Evolutionary conservation across 2,888 invertebrate genomes (phyloP), one percentile per base, ranked within the genome.

Genomic region (Drosophila tripunctata): DNA sequence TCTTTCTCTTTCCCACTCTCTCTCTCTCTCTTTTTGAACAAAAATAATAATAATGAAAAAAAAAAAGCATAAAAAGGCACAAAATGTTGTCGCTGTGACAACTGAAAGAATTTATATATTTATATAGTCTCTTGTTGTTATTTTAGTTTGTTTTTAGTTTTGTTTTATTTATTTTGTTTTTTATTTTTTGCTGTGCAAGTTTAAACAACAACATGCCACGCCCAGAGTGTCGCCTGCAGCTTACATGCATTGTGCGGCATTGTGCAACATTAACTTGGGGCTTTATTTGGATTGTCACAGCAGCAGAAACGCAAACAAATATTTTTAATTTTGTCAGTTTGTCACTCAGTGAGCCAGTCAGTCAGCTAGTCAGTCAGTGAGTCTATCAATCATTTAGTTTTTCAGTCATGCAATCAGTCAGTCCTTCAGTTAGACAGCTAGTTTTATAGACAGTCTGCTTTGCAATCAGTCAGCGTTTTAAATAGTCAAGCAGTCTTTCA

Each of bases 231-330:
- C 4, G 17, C n/a, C 5, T 22, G 6, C 8, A 40, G 35, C 33
- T 31, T 8, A 22, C 27, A 47, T 31, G 40, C 50, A 67, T 61
- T n/a, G n/a, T n/a, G 58, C 50, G 10, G 54, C 58, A 71, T 54
- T 56, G 12, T 48, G 44, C 30, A 24, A 17, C 21, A 44, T 36
- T 62, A 48, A n/a, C 43, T 33, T 47, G 33, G 17, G 31, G n/a
- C 31, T 65, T 43, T 33, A 21, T 31, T 44, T 10, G 38, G 19
- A 22, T 52, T 35, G 35, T 33, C 14, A 30, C 14, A 21, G 8
- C 33, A n/a, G 17, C 41, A 17, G n/a, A n/a, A 21, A 14, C 12
- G 35, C 15, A 36, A 56, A 22, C 4, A 8, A n/a, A 35, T 5
- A 15, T 35, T n/a, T 38, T 43, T 19, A 44, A 51, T 44, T 30